Evolutionary conservation across 2,797 vertebrate species (phyloP), one percentile per base, ranked within the genome.

Genomic region (Anolis apletophallus): DNA sequence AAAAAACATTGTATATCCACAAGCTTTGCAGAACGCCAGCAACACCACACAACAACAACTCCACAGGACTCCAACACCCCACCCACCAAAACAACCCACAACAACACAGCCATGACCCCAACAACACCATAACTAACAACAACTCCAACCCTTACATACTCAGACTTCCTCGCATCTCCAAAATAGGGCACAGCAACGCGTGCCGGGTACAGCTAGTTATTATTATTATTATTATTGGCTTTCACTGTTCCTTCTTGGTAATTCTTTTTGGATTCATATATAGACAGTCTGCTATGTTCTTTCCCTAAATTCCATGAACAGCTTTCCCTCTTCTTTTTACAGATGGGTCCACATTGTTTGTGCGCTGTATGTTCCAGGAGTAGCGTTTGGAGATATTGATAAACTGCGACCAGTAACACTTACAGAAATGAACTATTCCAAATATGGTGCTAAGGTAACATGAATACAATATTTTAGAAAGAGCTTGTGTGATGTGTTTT

Each of bases 301-400:
- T 84, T 77, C 5, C 55, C 21, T 55, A 36, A 34, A 80, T 23
- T 26, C 2, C 9, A 23, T 26, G 68, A 78, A 26, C 3, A 11
- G 55, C 55, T 36, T 91, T 93, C 90, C 8, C 17, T 88, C 88
- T 14, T 54, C 80, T 86, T 11, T n/a, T 94, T 95, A 29, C 90
- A 99, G 99, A 94, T 99, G 99, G 99, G 99, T 99, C 93, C 99
- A 99, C 87, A 99, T 99, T 86, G 99, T 99, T 40, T 99, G 99
- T 95, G 99, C 99, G 26, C 98, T 99, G 8, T 99, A 99, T 72
- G 99, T 99, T 94, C 98, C 99, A 1, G 99, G 99, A 82, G 99
- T 99, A 59, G 99, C 99, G n/a, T 99, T 99, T 92, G 99, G 98
- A 94, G 99, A 99, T 96, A 99, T 99, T 88, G 99, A 99, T 94